Percentiles rank a stretch among this genome's conserved stretches.
Conservation (phyloP, 2,797 vertebrate genomes). For the Dendrocincla tyrannina region DNA sequence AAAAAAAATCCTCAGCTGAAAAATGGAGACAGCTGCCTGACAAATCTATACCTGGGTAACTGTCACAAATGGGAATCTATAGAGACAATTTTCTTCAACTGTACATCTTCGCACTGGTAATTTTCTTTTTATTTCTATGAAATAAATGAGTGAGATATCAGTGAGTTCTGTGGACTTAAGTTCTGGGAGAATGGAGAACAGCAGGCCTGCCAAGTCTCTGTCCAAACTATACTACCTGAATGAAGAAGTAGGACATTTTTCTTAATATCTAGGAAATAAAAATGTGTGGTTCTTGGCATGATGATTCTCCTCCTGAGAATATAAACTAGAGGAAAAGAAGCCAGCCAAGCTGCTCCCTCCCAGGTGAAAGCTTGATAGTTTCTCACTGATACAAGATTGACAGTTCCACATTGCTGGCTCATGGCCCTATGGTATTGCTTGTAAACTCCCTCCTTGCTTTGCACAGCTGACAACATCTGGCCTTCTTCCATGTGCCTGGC, state of each 20-base stretch:
- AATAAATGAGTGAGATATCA: constrained; percentile 14
- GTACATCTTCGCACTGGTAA: not conserved
- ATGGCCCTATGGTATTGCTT: not conserved
- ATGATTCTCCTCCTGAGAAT: constrained; percentile 1
- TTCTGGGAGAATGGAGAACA: not conserved
- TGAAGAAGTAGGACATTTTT: constrained; percentile 23
- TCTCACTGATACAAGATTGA: not conserved
- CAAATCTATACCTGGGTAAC: not conserved
- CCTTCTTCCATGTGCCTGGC: not conserved
- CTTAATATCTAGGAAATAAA: constrained; percentile 38
- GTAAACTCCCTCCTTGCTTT: not conserved
- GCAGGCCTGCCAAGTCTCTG: constrained; percentile 2
- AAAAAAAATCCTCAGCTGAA: not conserved
- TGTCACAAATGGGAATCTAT: not conserved
- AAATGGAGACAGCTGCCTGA: not conserved
- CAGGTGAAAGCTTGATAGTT: not conserved
- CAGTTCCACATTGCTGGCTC: not conserved
- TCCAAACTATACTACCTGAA: not conserved
- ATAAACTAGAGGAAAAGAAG: not conserved
- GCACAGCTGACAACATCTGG: not conserved
- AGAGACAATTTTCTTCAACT: not conserved
- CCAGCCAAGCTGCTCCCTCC: not conserved
- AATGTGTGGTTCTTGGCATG: not conserved
- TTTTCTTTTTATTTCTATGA: constrained; percentile 32
- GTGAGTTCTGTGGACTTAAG: not conserved